Percentiles rank a stretch among this genome's conserved stretches.
Conservation (phyloP, 2,797 vertebrate species). For the Arctocebus calabarensis region DNA sequence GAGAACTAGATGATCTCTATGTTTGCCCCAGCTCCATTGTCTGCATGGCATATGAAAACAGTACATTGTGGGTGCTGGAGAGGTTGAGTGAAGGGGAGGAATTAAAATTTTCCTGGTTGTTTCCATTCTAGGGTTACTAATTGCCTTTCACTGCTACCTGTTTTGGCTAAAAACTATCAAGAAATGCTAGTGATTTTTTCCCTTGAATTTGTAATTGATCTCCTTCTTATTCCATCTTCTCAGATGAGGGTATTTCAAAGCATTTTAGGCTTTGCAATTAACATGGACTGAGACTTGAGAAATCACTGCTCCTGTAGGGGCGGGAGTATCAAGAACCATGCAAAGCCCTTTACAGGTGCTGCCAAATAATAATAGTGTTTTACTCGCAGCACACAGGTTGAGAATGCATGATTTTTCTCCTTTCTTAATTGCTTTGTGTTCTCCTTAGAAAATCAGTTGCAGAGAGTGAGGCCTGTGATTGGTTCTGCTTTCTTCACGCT, state of each 20-base stretch:
- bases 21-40: background rate
- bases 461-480: conserved; percentile 22
- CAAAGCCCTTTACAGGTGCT: background rate
- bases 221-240: background rate
- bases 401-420: conserved; percentile 41
- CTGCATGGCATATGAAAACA: background rate
- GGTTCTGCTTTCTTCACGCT: conserved; percentile 52
- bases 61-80: background rate
- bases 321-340: background rate
- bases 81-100: background rate
- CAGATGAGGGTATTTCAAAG: background rate
- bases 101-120: background rate
- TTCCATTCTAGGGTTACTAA: background rate
- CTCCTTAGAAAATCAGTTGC: conserved; percentile 64
- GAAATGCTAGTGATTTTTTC: background rate
- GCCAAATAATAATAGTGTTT: conserved; percentile 59
- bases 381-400: conserved; percentile 45
- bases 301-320: background rate
- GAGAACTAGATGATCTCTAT: background rate
- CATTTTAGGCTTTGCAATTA: conserved; percentile 34
- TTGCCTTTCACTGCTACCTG: background rate
- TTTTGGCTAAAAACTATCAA: conserved; percentile 1
- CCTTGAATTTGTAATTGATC: background rate
- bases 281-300: conserved; percentile 30
- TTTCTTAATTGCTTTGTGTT: conserved; percentile 62